These are phyloP conservation scores for Marronus borbonicus DNA, from an alignment of 2,888 invertebrate genomes.

Conservation along the genomic window DNA sequence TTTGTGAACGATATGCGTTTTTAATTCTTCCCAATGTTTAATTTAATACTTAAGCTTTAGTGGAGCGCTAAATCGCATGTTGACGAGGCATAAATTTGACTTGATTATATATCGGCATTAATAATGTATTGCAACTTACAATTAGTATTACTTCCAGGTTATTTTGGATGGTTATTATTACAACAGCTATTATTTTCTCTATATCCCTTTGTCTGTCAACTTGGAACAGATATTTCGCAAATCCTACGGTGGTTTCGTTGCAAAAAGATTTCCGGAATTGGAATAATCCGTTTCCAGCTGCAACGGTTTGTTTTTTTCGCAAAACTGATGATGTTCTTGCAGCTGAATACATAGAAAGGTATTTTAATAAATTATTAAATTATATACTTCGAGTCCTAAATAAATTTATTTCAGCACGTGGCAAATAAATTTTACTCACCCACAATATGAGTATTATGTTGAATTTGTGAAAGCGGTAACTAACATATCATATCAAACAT, in stretches of 20 bases:
- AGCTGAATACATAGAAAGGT: slow-evolving; percentile 66
- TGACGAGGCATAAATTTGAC: too few species aligned
- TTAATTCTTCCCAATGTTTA: too few species aligned
- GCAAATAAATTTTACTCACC: slow-evolving; percentile 68
- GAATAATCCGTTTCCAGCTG: slow-evolving; percentile 74
- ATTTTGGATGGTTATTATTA: slow-evolving; percentile 56
- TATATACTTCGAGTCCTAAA: slow-evolving; percentile 10
- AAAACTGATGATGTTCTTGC: slow-evolving; percentile 66
- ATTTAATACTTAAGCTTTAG: too few species aligned
- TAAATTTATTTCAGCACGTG: slow-evolving; percentile 63
- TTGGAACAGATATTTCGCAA: slow-evolving; percentile 74
- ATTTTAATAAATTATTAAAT: slow-evolving; percentile 46
- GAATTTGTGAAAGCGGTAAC: slow-evolving; percentile 70
- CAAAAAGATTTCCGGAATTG: slow-evolving; percentile 78
- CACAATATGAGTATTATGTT: slow-evolving; percentile 70
- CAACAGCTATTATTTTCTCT: slow-evolving; percentile 46
- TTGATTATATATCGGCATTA: too few species aligned
- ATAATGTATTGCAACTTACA: too few species aligned
- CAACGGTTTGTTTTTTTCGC: slow-evolving; percentile 73
- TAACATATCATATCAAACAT: slow-evolving; percentile 70
- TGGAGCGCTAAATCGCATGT: too few species aligned
- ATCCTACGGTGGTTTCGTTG: slow-evolving; percentile 77
- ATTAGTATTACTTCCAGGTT: slow-evolving; percentile 48
- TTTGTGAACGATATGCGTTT: too few species aligned
- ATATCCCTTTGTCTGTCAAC: slow-evolving; percentile 68